Evolutionary conservation across 2,888 invertebrate species (phyloP), one percentile per base, ranked within the genome.

Genomic region (Acrobasis consociella): DNA sequence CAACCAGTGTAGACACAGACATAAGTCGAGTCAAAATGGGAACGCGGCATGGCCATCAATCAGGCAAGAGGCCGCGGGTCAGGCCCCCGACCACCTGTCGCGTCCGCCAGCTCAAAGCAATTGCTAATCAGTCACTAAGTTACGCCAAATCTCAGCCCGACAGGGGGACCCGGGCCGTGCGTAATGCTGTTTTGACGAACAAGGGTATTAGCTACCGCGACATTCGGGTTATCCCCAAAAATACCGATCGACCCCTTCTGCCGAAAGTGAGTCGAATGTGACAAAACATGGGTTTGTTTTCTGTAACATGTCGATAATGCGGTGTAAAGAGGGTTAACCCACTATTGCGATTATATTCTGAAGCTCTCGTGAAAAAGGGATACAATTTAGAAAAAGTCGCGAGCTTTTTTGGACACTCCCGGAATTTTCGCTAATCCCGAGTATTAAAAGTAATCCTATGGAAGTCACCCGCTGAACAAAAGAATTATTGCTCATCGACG

Each of bases 111-210:
- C 83, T 81, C 82, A 78, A 83, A 86, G 81, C 86, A 86, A 87
- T 86, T 86, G 89, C 91, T 90, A 91, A 91, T 91, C 91, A 91
- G 91, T 91, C 91, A 91, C 89, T 88, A 88, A 89, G 87, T 86
- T 86, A 83, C 84, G 82, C 85, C 83, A 88, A 91, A 91, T 91
- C 90, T 91, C 89, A 77, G 85, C 77, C 72, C 82, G 86, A 85
- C 85, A 85, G 80, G 80, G 78, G 77, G 78, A 80, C 78, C 78
- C 37, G 55, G 9, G 55, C 55, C 72, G 80, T 77, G 76, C 73
- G 76, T 87, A 86, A 86, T 87, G 83, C 78, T 83, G 80, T 88
- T 90, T 87, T 88, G 85, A 88, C 86, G 83, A 86, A 88, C 86
- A 83, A 78, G 81, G 79, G 81, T 79, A 83, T 85, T 83, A 83